Base-by-base conservation (phyloP, 2,888 invertebrate genomes). In the Lydus trimaculatus region DNA sequence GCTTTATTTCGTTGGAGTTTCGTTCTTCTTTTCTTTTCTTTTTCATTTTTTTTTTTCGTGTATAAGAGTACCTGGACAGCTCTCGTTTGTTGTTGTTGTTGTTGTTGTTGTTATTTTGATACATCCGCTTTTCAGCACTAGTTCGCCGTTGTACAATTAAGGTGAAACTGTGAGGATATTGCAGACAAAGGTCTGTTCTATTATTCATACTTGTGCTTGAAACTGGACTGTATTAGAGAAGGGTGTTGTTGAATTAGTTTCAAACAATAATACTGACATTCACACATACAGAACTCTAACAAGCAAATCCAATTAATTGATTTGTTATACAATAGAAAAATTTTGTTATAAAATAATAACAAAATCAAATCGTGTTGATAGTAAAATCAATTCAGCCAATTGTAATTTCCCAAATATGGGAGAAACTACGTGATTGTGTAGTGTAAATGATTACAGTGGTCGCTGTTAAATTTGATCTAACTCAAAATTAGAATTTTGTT, bases 281-380 rank as follows among this genome's bases (percentile, higher is more conserved):
- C 9, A 48, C 20, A 43, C 4, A 43, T 43, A 43, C 5, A 58
- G 39, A 36, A n/a, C n/a, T n/a, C n/a, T n/a, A n/a, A n/a, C n/a
- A n/a, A n/a, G 23, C 4, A 28, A 28, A 28, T 28, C 28, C 28
- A 28, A 28, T 28, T 28, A 28, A 28, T 28, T 28, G 28, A 28
- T 28, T 28, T 72, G 70, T 70, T 63, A 61, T 73, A n/a, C n/a
- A 71, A 72, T 71, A 65, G 63, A 73, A 71, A 72, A 76, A 76
- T 77, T 74, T n/a, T n/a, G n/a, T n/a, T n/a, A n/a, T n/a, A n/a
- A n/a, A n/a, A n/a, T n/a, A n/a, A n/a, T n/a, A n/a, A 78, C 76
- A 78, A 76, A 76, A 72, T 77, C 73, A n/a, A n/a, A n/a, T n/a
- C n/a, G n/a, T n/a, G n/a, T n/a, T n/a, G n/a, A n/a, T n/a, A n/a